Evolutionary conservation across 2,797 vertebrate genomes (phyloP).

Genomic region (Mionectes olivaceus): DNA sequence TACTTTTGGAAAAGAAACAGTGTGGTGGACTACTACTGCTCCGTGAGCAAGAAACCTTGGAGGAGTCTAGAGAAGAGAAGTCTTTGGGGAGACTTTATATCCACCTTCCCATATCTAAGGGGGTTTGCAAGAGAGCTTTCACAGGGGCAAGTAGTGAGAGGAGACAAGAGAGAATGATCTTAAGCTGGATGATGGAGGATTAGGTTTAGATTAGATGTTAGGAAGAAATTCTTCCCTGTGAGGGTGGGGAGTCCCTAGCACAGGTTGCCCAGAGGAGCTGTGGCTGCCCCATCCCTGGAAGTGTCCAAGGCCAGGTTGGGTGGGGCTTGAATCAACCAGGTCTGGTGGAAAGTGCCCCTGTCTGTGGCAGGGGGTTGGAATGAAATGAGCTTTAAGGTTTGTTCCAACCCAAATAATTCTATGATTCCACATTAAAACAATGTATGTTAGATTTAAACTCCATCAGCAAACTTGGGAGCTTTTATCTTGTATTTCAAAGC

Average conservation of each 20-base stretch:
- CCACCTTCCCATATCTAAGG: background rate
- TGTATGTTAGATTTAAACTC: background rate
- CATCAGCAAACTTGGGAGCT: background rate
- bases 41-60: background rate
- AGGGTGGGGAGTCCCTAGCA: background rate
- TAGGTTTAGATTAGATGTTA: background rate
- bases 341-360: rapidly evolving
- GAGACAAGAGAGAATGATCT: background rate
- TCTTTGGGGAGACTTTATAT: background rate
- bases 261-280: background rate
- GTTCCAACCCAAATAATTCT: background rate
- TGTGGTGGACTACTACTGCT: background rate
- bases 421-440: background rate
- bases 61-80: background rate
- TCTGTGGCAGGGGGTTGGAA: background rate
- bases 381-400: background rate
- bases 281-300: background rate
- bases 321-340: rapidly evolving
- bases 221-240: background rate
- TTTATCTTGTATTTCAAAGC: background rate
- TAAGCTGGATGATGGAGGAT: background rate
- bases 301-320: rapidly evolving
- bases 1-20: background rate
- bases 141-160: background rate
- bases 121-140: too few relatives aligned